Percentiles rank a stretch among this genome's conserved stretches.
Conservation (phyloP, 2,797 vertebrate species). For the Gadopsis marmoratus region DNA sequence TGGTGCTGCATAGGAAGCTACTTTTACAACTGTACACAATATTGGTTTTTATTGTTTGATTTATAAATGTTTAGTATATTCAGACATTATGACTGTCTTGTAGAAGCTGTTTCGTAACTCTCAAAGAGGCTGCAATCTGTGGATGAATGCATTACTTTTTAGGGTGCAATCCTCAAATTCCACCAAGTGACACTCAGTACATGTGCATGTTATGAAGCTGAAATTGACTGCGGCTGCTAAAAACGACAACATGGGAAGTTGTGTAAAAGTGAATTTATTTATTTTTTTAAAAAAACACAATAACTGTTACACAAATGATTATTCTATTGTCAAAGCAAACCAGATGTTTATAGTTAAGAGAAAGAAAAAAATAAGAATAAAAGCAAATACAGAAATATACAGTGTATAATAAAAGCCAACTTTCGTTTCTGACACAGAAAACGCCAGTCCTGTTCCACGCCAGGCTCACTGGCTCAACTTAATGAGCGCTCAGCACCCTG, state of each 20-base stretch:
- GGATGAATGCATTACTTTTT: background rate
- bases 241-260: conserved; percentile 7
- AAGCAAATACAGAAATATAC: conserved; percentile 48
- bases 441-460: conserved; percentile 39
- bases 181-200: background rate
- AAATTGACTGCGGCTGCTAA: background rate
- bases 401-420: conserved; percentile 42
- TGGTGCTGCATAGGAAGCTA: background rate
- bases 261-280: conserved; percentile 63
- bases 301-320: conserved; percentile 55
- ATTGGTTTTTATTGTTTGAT: conserved; percentile 1
- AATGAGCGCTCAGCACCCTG: conserved; percentile 82
- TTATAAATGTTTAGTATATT: conserved; percentile 6
- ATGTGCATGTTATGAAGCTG: background rate
- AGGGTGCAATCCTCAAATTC: background rate
- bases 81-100: background rate
- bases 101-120: background rate
- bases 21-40: background rate
- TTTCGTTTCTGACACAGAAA: conserved; percentile 66
- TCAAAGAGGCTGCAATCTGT: background rate
- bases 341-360: conserved; percentile 45
- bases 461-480: conserved; percentile 61
- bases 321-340: conserved; percentile 63
- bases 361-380: conserved; percentile 43
- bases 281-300: conserved; percentile 18